These are phyloP conservation scores for Siniperca scherzeri DNA, from an alignment of 2,797 vertebrate genomes.

Conservation along the genomic window DNA sequence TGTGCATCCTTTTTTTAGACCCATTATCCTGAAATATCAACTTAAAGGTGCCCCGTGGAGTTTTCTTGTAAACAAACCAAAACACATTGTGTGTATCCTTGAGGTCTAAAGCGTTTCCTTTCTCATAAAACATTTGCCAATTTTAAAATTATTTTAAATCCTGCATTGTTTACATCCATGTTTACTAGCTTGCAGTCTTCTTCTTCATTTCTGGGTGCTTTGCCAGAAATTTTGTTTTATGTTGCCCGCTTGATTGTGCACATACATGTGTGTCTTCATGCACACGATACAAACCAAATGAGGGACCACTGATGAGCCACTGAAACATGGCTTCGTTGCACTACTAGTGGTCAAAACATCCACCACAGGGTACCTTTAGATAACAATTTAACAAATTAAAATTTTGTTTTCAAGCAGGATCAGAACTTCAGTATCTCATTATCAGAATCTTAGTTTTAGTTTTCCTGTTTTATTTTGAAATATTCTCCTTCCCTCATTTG, in stretches of 20 bases:
- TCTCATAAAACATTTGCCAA: neutral
- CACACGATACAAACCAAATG: neutral
- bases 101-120: neutral
- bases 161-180: neutral
- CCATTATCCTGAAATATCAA: neutral
- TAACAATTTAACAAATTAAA: too few relatives aligned
- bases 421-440: too few relatives aligned
- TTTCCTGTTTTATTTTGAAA: too few relatives aligned
- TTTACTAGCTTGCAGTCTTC: neutral
- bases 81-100: neutral
- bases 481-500: too few relatives aligned
- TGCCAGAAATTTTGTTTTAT: neutral
- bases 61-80: constrained; percentile 2
- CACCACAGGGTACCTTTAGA: neutral
- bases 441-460: too few relatives aligned
- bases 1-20: neutral
- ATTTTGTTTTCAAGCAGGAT: too few relatives aligned
- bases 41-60: neutral
- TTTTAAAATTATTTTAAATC: neutral
- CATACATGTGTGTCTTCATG: too few relatives aligned
- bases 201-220: neutral
- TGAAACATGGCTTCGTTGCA: neutral
- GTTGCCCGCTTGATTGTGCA: neutral
- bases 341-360: neutral
- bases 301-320: neutral